phyloP scores from a whole-genome alignment of 2,888 invertebrate species.

The Sinelater perroti region DNA sequence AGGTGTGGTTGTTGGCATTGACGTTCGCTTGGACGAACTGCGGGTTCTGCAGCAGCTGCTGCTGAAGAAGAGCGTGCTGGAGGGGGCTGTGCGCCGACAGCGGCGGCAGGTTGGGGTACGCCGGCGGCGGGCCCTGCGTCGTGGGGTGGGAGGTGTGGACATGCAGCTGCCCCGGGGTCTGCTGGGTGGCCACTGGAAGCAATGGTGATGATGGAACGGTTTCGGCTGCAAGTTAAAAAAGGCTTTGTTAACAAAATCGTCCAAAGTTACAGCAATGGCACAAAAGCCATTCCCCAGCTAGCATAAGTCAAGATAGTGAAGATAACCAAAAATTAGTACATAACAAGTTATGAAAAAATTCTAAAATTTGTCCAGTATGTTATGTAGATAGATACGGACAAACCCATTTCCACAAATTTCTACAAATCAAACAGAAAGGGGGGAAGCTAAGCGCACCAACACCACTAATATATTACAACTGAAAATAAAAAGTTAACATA shows the following conservation, averaged over 20 bases:
- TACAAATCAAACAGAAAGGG: too few relatives aligned
- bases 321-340: too few relatives aligned
- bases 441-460: too few relatives aligned
- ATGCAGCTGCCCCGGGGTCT: conserved; percentile 39
- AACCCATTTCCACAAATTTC: too few relatives aligned
- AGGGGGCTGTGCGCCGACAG: conserved; percentile 53
- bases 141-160: conserved; percentile 42
- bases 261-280: too few relatives aligned
- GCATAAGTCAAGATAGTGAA: too few relatives aligned
- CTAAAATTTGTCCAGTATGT: too few relatives aligned
- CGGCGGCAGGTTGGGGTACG: conserved; percentile 58
- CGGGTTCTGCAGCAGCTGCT: conserved; percentile 67
- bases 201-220: conserved; percentile 59
- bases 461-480: too few relatives aligned
- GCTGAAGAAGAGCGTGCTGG: conserved; percentile 60
- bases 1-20: conserved; percentile 61
- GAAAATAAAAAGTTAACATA: too few relatives aligned
- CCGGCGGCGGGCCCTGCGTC: conserved; percentile 60
- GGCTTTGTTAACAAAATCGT: conserved; percentile 5
- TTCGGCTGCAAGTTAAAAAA: conserved; percentile 62
- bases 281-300: too few relatives aligned
- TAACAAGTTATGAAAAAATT: too few relatives aligned
- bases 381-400: too few relatives aligned
- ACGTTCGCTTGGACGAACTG: conserved; percentile 58
- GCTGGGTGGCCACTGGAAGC: conserved; percentile 53